Base-by-base conservation (phyloP, 2,888 invertebrate species). In the Trilocha varians region DNA sequence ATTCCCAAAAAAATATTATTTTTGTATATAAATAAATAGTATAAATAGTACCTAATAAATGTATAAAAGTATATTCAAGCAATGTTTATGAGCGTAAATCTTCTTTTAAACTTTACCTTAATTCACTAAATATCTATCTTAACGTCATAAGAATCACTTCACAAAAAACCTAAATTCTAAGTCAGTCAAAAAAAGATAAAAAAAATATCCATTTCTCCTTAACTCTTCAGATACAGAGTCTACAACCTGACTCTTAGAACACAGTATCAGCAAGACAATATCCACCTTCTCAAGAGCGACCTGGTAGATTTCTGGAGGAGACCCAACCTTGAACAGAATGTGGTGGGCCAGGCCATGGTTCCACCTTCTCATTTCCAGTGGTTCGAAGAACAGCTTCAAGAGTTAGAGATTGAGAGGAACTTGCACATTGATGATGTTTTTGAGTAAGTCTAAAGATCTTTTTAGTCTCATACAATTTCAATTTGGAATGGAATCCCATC, bases 311-410 rank as follows among this genome's bases (percentile, higher is more conserved):
- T 59, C 42, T 72, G 68, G 72, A 56, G 59, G 38, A 70, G 60
- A 6, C 82, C 82, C 1, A 73, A 55, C 8, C 48, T 64, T 1
- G 62, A 70, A 38, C 55, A 73, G 45, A 57, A 57, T 1, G 50
- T 69, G 0, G 41, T 53, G 2, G 80, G 82, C 1, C 57, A 57
- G 39, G 80, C 65, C 1, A 75, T 82, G 74, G 71, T 82, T 0
- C 73, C 78, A 0, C 72, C 74, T 6, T 64, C 70, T 1, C 66
- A 71, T 34, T 49, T 62, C 8, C 47, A 53, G 3, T 78, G 75
- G 75, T 82, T 80, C 45, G 82, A 83, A 45, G 65, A 65, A 6
- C 55, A 51, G 32, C 49, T 83, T 0, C 35, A 45, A 5, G 55
- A 67, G 11, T 32, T 79, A 3, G 58, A 49, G 0, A 46, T 83